Evolutionary conservation across 1,140 invertebrate species (phyloP).

Genomic region (Drosophila equinoxialis): DNA sequence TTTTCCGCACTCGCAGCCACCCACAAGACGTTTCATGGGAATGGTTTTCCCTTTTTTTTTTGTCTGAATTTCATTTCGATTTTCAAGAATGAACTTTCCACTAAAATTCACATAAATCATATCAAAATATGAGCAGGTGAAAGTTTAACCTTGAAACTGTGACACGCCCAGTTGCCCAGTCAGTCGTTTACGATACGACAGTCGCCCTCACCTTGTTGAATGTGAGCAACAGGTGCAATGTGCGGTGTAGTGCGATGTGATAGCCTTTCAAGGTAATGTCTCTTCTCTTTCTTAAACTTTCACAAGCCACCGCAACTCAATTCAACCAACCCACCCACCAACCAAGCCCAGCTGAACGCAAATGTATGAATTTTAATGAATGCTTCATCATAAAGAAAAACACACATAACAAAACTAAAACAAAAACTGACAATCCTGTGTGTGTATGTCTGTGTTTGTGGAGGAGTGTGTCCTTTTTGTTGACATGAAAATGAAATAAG

Average conservation of each 20-base stretch:
- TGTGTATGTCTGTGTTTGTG: not conserved
- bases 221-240: conserved; percentile 63
- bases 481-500: conserved; percentile 67
- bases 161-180: conserved; percentile 10
- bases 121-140: not conserved
- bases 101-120: conserved; percentile 17
- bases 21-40: conserved; percentile 47
- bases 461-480: conserved; percentile 56
- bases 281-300: conserved; percentile 50
- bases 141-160: conserved; percentile 15
- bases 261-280: conserved; percentile 24
- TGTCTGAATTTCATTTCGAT: conserved; percentile 2
- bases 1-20: conserved; percentile 24
- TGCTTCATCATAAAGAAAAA: conserved; percentile 41
- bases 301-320: not conserved
- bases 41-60: not conserved
- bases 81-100: not conserved
- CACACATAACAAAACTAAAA: conserved; percentile 36
- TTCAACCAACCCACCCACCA: conserved; percentile 33
- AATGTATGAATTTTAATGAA: conserved; percentile 61
- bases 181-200: no score
- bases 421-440: conserved; percentile 47
- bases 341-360: conserved; percentile 4
- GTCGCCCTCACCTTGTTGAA: conserved; percentile 2
- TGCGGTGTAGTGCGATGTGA: not conserved